Conservation (phyloP, 2,113 vertebrate genomes). For the Corydoras sp. region DNA sequence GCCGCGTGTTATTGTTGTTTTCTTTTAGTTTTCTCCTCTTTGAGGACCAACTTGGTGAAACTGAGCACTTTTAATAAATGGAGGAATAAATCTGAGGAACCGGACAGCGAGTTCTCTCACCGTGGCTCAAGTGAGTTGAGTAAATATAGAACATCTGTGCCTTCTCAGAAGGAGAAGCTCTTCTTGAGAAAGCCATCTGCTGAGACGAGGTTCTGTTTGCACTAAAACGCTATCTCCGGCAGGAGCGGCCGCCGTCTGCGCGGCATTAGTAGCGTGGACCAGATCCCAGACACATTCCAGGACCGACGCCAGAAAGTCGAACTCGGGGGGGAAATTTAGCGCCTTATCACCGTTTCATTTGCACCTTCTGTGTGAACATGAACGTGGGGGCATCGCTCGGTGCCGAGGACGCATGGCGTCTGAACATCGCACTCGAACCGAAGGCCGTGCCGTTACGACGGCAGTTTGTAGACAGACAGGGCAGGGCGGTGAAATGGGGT, state of each 20-base stretch:
- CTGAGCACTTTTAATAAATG: too few species aligned
- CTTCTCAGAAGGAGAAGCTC: neutral
- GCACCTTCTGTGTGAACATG: neutral
- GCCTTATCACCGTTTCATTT: neutral
- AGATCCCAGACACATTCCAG: conserved; percentile 39
- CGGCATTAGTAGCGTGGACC: neutral
- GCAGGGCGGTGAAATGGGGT: conserved; percentile 19
- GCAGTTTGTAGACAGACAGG: neutral
- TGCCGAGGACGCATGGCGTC: too few species aligned
- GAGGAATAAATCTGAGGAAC: too few species aligned
- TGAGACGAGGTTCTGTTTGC: conserved; percentile 7
- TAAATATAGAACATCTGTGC: conserved; percentile 19
- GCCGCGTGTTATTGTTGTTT: too few species aligned
- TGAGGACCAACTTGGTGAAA: too few species aligned
- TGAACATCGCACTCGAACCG: too few species aligned
- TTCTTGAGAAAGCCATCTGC: conserved; percentile 11
- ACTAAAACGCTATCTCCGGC: conserved; percentile 12
- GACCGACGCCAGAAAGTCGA: neutral
- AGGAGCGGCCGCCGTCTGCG: neutral
- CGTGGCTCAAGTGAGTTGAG: neutral
- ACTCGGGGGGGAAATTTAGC: neutral
- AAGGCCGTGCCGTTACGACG: too few species aligned
- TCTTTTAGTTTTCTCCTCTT: too few species aligned
- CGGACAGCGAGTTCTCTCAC: neutral
- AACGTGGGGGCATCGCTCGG: too few species aligned